Evolutionary conservation across 2,113 vertebrate species (phyloP), one percentile per base, ranked within the genome.

Genomic region (Rhineura floridana): DNA sequence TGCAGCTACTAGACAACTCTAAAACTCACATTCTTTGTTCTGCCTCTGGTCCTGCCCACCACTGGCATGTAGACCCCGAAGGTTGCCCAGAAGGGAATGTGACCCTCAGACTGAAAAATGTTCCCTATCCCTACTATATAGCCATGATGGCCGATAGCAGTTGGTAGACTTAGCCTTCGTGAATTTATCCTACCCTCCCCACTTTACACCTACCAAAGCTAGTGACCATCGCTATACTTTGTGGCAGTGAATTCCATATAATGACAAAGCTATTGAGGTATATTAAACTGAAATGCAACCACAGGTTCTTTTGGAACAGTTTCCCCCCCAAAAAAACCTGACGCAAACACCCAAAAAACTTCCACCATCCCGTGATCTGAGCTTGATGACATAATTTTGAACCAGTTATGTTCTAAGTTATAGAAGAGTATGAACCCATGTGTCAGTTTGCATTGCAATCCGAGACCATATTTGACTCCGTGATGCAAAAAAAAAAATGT

Each of bases 211-310:
- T 33, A 36, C 55, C 33, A 36, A 55, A 55, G 19, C 50, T 52
- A 19, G 7, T 15, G 48, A 52, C 50, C 8, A 79, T 52, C 15
- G 23, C 8, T 33, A 36, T n/a, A 79, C n/a, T n/a, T n/a, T n/a
- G n/a, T n/a, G n/a, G n/a, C n/a, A n/a, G n/a, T n/a, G n/a, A n/a
- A n/a, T n/a, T 79, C 19, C 19, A 25, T 55, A 55, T 79, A 84
- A 69, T 67, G 69, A 72, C 69, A 79, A 81, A 82, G 10, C 1
- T 79, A 48, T 80, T 46, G 30, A 87, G 42, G 46, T 0, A 0
- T 69, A n/a, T 69, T 69, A 33, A 70, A 86, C n/a, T n/a, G n/a
- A n/a, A n/a, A n/a, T 84, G 88, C 75, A 86, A 67, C 36, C 13
- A 19, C 7, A 42, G 46, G n/a, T 73, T 72, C 86, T 87, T 30